Base-by-base conservation (phyloP, 2,113 vertebrate genomes). In the Proteles cristata region DNA sequence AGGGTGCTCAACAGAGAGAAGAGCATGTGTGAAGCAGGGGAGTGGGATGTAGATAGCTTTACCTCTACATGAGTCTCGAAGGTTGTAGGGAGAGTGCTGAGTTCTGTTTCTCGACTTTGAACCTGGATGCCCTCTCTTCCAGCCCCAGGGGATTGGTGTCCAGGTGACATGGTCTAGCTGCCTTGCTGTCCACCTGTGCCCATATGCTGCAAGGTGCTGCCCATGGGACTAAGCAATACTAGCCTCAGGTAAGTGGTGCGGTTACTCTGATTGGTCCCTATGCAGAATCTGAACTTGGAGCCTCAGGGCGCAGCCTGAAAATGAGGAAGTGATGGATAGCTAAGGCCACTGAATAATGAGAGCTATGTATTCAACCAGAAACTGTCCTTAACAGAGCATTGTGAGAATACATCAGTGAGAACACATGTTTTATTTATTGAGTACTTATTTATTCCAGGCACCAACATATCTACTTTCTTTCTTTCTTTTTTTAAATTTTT, bases 41-140 rank as follows among this genome's bases (percentile, higher is more conserved):
- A 26, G 19, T 5, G 4, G 48, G 12, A 3, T 35, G 25, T 7
- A 8, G 0, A 21, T 25, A 0, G 10, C 31, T 16, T 1, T 16
- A 55, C 6, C 16, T 23, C 17, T 58, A 71, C 31, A 5, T 71
- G 68, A 43, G 10, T 31, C 25, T 23, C 26, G 39, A 63, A 88
- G n/a, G 9, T 43, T 7, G 0, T 33, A 26, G n/a, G n/a, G 23
- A 45, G 45, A 53, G 39, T 25, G 4, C 35, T 0, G 1, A 11
- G 5, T 58, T 81, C 55, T 15, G 5, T 68, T 82, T 92, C 88
- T 90, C 2, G 7, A 21, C 58, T 83, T 87, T 31, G 39, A 68
- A n/a, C n/a, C 12, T 28, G 50, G 8, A 65, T 68, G 28, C 6
- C 6, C 11, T 82, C 39, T 19, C 31, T 92, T n/a, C 11, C 21